phyloP scores from a whole-genome alignment of 2,113 vertebrate species.

The Nibea albiflora region DNA sequence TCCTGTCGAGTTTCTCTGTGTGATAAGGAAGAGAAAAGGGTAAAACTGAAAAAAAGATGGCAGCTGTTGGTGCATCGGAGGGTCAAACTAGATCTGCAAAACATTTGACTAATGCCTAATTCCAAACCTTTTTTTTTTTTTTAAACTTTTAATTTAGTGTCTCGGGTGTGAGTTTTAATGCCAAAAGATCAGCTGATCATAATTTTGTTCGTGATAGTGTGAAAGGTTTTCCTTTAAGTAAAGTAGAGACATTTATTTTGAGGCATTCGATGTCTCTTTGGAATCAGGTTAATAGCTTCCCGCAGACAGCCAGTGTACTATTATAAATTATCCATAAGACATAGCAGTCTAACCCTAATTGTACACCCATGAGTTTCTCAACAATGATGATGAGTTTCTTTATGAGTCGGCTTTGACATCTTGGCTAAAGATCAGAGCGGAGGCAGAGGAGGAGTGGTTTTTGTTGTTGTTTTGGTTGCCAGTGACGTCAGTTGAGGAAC shows the following conservation, averaged over 20 bases:
- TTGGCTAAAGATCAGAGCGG: slow-evolving; percentile 34
- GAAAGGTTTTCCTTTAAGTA: slow-evolving; percentile 25
- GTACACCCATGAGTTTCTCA: slow-evolving; percentile 12
- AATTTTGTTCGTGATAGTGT: neutral
- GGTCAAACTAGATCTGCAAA: slow-evolving; percentile 11
- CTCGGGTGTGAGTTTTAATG: neutral
- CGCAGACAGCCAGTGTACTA: slow-evolving; percentile 15
- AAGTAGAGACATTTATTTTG: slow-evolving; percentile 5
- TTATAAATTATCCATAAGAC: slow-evolving; percentile 37
- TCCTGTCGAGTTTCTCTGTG: slow-evolving; percentile 16
- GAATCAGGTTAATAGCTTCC: slow-evolving; percentile 42
- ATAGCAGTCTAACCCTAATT: slow-evolving; percentile 35
- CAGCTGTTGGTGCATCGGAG: neutral
- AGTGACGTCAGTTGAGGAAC: slow-evolving; percentile 28
- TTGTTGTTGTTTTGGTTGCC: slow-evolving; percentile 30
- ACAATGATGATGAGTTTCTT: slow-evolving; percentile 30
- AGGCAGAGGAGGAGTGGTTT: slow-evolving; percentile 1
- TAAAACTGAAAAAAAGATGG: slow-evolving; percentile 24
- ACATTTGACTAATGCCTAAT: neutral
- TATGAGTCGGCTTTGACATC: slow-evolving; percentile 7
- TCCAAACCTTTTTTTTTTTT: neutral
- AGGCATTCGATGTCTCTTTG: slow-evolving; percentile 6
- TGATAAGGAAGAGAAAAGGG: slow-evolving; percentile 35
- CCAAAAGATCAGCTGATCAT: neutral
- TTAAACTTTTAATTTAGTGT: neutral